Conservation (phyloP, 1,140 invertebrate species). For the Apis dorsata region DNA sequence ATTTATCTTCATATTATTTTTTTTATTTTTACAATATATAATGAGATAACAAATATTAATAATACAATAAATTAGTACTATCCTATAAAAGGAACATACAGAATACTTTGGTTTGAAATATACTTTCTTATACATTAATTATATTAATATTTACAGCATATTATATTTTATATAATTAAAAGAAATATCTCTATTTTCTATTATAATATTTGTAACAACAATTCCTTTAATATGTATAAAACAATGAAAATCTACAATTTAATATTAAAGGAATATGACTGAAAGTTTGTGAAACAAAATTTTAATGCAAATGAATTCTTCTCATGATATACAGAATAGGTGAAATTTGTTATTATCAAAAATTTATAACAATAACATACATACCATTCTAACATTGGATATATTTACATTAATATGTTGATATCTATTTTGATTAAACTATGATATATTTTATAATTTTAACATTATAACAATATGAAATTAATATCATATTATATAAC, state of each 20-base stretch:
- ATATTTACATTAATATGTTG: not conserved
- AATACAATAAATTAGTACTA: conserved; percentile 50
- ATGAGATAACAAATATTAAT: conserved; percentile 52
- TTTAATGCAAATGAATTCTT: conserved; percentile 1
- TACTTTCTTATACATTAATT: conserved; percentile 61
- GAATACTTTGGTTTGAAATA: conserved; percentile 66
- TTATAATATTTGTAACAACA: conserved; percentile 26
- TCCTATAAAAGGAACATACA: conserved; percentile 57
- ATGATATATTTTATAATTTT: conserved; percentile 19
- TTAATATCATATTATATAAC: not conserved
- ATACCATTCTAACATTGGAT: not conserved
- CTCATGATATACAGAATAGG: not conserved
- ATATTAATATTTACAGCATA: conserved; percentile 54
- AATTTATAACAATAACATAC: conserved; percentile 5
- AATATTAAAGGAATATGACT: not conserved
- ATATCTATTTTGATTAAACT: conserved; percentile 4
- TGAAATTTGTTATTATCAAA: not conserved
- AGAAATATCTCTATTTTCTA: not conserved
- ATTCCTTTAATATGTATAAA: not conserved
- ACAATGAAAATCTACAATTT: not conserved
- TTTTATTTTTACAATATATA: conserved; percentile 58
- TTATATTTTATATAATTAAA: not conserved
- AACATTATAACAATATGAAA: not conserved
- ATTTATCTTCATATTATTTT: conserved; percentile 46
- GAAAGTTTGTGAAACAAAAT: not conserved